Evolutionary conservation across 2,888 invertebrate genomes (phyloP), one percentile per base, ranked within the genome.

Genomic region (Tiliacea citrago): DNA sequence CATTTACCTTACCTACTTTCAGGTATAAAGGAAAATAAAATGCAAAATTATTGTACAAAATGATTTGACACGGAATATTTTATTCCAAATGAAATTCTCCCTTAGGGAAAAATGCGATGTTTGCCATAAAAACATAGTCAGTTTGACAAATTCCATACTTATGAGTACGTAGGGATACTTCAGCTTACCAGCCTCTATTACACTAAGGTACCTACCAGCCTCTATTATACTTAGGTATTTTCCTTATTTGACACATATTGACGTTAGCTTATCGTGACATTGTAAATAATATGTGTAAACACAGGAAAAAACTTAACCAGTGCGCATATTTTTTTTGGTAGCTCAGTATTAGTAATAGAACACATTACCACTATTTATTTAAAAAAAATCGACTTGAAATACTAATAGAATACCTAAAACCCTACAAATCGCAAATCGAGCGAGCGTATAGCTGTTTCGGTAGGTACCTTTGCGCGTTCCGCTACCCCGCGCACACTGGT

Each of bases 171-270:
- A 16, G 57, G 18, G 7, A 39, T 29, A 55, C 29, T 71, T 61
- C 39, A 61, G 35, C 68, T 21, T 49, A 47, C 21, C 16, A 35
- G 10, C 10, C 6, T 63, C 16, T 45, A 45, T 13, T 51, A 45
- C 8, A 24, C n/a, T 49, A 18, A 13, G 63, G 5, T 73, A 49
- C 68, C 24, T 49, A 47, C 21, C 16, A 35, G 10, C 10, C 6
- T 63, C 16, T 45, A 45, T 13, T 51, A 45, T 10, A 24, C n/a
- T 49, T n/a, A 13, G 63, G 5, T 73, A 66, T 82, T 82, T 82
- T 82, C 82, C 82, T 75, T 8, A 61, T 55, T 39, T 82, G 69
- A 79, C 75, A 73, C 82, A 65, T 75, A 68, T 16, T 60, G 35
- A 7, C 63, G 18, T 58, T 9, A 21, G 4, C 6, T 68, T 53